Evolutionary conservation across 2,113 vertebrate genomes (phyloP).

Genomic region (Plotosus lineatus): DNA sequence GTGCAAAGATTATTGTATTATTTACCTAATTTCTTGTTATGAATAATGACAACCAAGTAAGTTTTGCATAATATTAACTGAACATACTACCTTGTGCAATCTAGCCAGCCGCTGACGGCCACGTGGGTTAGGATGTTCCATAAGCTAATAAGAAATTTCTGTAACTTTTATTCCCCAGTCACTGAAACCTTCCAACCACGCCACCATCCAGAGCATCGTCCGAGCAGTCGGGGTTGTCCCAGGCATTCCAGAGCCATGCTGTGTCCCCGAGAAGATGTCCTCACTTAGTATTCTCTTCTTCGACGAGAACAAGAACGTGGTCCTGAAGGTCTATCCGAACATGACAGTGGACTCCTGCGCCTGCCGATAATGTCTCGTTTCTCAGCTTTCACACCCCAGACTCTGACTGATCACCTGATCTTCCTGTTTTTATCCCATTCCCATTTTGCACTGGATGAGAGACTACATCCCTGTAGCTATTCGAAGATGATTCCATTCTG

Average conservation of each 20-base stretch:
- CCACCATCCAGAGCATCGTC: slow-evolving; percentile 98
- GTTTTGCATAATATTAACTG: not conserved
- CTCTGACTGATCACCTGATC: slow-evolving; percentile 14
- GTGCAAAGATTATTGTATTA: not conserved
- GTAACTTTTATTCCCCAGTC: slow-evolving; percentile 70
- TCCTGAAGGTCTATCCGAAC: slow-evolving; percentile 96
- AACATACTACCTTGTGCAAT: not conserved
- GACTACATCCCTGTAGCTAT: slow-evolving; percentile 48
- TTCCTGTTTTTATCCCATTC: slow-evolving; percentile 35
- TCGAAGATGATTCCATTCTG: slow-evolving; percentile 31
- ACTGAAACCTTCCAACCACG: slow-evolving; percentile 93
- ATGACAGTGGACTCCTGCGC: slow-evolving; percentile 97
- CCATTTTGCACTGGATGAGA: slow-evolving; percentile 67
- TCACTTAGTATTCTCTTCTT: slow-evolving; percentile 95
- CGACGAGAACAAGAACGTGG: slow-evolving; percentile 93
- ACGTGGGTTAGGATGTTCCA: not conserved
- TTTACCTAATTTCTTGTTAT: not conserved
- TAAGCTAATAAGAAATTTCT: not conserved
- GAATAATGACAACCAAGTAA: not conserved
- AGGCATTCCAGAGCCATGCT: slow-evolving; percentile 92
- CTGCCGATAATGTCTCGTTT: slow-evolving; percentile 79
- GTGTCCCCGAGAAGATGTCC: slow-evolving; percentile 94
- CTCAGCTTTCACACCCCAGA: slow-evolving; percentile 14
- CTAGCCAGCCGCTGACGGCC: not conserved
- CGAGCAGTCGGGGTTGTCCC: slow-evolving; percentile 89